These are phyloP conservation scores for Platygyra sinensis DNA, from an alignment of 64 coral and sea anemone species.

Conservation along the genomic window DNA sequence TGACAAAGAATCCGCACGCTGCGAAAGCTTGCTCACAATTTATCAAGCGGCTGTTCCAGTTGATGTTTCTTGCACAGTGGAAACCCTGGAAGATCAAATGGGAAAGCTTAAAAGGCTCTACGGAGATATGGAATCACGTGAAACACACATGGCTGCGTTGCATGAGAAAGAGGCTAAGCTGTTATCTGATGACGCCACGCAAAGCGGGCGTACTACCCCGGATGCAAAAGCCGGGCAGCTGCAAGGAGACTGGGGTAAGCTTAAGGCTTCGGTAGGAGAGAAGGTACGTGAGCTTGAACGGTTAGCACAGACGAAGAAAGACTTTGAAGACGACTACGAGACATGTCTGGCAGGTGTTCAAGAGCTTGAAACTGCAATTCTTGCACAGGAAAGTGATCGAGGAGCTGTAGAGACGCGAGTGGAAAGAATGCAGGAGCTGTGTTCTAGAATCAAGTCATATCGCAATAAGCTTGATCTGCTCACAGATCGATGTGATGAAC, in stretches of 20 bases:
- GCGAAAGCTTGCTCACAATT: constrained; percentile 74
- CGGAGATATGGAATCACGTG: constrained; percentile 76
- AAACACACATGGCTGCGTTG: constrained; percentile 53
- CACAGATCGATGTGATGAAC: constrained; percentile 30
- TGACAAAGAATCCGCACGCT: constrained; percentile 65
- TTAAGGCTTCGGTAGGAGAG: constrained; percentile 44
- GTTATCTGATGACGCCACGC: background rate
- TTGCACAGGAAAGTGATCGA: background rate
- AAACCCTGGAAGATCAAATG: constrained; percentile 75
- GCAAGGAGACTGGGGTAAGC: constrained; percentile 62
- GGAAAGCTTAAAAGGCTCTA: constrained; percentile 72
- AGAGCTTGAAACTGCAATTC: constrained; percentile 31
- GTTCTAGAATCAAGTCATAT: constrained; percentile 58
- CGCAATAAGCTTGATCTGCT: constrained; percentile 63
- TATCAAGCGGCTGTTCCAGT: constrained; percentile 75
- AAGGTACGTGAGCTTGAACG: constrained; percentile 57
- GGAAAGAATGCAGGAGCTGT: constrained; percentile 42
- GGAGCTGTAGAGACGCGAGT: constrained; percentile 45
- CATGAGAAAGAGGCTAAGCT: constrained; percentile 42
- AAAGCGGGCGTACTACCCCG: background rate
- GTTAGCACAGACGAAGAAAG: constrained; percentile 49
- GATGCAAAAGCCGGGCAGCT: constrained; percentile 49
- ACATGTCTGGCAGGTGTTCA: constrained; percentile 22
- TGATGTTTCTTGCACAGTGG: constrained; percentile 53
- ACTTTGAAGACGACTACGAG: constrained; percentile 67